These are phyloP conservation scores for Troides oblongomaculatus DNA, from an alignment of 2,888 invertebrate species.

Conservation along the genomic window DNA sequence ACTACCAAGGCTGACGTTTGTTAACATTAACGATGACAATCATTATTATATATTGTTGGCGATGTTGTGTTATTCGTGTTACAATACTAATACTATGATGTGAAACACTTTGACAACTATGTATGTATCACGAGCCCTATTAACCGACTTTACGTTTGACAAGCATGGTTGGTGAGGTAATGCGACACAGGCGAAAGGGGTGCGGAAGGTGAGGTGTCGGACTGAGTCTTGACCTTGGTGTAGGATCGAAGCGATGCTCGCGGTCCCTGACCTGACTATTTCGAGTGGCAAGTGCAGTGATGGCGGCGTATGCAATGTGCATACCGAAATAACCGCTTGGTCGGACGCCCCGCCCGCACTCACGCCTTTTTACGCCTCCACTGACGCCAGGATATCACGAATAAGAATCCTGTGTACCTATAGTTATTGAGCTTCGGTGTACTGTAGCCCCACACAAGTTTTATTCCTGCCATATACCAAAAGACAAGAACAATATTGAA, in stretches of 20 bases:
- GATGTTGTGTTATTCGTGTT: conserved; percentile 7
- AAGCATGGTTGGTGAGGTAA: conserved; percentile 53
- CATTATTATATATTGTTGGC: conserved; percentile 7
- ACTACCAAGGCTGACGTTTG: conserved; percentile 65
- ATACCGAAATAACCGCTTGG: conserved; percentile 78
- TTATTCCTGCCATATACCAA: not conserved
- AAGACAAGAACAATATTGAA: not conserved
- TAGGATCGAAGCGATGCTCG: conserved; percentile 74
- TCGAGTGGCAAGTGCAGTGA: conserved; percentile 77
- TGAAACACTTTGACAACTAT: not conserved
- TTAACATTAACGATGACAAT: conserved; percentile 60
- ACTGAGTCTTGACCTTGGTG: conserved; percentile 78
- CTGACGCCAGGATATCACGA: conserved; percentile 53
- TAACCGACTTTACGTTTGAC: conserved; percentile 40
- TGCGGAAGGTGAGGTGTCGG: conserved; percentile 47
- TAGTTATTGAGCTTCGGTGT: conserved; percentile 46
- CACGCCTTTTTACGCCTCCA: conserved; percentile 40
- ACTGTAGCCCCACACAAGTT: not conserved
- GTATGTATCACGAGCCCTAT: conserved; percentile 36
- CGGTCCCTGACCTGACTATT: conserved; percentile 81
- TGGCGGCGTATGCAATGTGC: conserved; percentile 74
- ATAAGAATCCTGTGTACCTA: conserved; percentile 58
- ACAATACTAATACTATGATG: not conserved
- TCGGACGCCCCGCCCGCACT: conserved; percentile 55
- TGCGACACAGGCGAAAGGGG: conserved; percentile 35